These are phyloP conservation scores for Argyrosomus japonicus DNA, from an alignment of 2,113 vertebrate species.

Conservation along the genomic window DNA sequence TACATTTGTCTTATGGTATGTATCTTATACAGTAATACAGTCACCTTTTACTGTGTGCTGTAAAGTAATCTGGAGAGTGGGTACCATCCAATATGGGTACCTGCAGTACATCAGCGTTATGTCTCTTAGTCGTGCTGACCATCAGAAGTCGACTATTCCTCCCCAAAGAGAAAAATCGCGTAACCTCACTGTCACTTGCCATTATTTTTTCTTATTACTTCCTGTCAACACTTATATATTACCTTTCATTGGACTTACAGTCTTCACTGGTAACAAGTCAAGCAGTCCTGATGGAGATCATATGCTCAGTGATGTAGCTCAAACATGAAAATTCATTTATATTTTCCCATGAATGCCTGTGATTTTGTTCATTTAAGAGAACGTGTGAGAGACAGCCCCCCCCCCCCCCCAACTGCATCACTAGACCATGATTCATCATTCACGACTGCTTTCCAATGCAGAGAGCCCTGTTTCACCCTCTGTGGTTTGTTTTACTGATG, in stretches of 20 bases:
- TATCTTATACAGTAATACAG: conserved; percentile 1
- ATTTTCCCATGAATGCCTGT: conserved; percentile 15
- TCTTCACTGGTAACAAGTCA: conserved; percentile 20
- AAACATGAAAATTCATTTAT: conserved; percentile 6
- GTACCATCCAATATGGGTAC: conserved; percentile 8
- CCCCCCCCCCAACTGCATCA: neutral
- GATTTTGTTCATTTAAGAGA: conserved; percentile 25
- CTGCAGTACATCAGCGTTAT: conserved; percentile 16
- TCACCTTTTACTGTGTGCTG: conserved; percentile 30
- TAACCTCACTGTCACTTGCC: conserved; percentile 19
- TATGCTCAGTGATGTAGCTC: conserved; percentile 29
- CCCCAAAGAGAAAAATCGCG: conserved; percentile 12
- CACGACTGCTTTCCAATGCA: conserved; percentile 34
- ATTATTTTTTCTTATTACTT: conserved; percentile 24
- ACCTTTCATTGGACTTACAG: neutral
- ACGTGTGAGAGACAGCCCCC: neutral
- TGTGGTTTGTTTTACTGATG: conserved; percentile 62
- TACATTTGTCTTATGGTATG: neutral
- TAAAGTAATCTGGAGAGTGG: conserved; percentile 17
- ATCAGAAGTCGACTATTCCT: neutral
- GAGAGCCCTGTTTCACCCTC: conserved; percentile 41
- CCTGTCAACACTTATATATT: conserved; percentile 17
- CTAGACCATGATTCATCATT: conserved; percentile 46
- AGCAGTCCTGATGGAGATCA: conserved; percentile 18
- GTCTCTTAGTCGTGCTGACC: conserved; percentile 6